phyloP scores from a whole-genome alignment of 1,140 invertebrate genomes.

The Aleiodes sp. region DNA sequence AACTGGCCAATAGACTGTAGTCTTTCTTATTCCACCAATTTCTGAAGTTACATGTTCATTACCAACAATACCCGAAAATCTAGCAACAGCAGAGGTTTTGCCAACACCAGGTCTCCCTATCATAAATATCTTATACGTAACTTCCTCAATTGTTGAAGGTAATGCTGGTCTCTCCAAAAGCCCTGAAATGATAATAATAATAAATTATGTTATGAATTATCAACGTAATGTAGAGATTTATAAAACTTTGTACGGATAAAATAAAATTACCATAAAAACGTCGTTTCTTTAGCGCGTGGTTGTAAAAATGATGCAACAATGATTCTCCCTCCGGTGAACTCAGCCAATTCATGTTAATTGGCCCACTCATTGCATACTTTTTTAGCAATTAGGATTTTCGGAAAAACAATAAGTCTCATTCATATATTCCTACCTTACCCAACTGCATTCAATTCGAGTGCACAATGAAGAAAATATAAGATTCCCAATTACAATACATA shows the following conservation, averaged over 20 bases:
- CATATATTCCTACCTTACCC: no score
- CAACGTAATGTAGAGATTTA: no score
- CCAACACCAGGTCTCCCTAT: conserved; percentile 69
- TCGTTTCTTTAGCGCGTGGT: conserved; percentile 57
- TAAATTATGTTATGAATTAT: neutral
- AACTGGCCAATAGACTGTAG: conserved; percentile 70
- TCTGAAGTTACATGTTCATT: conserved; percentile 61
- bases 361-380: conserved; percentile 37
- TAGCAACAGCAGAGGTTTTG: conserved; percentile 68
- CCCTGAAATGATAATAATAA: conserved; percentile 54
- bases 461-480: no score
- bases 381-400: no score
- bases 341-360: conserved; percentile 62
- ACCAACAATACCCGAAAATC: conserved; percentile 62
- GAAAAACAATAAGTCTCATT: no score
- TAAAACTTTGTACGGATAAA: no score
- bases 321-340: conserved; percentile 63
- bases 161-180: conserved; percentile 68
- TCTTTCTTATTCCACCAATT: conserved; percentile 70
- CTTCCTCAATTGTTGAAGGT: conserved; percentile 66
- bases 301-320: conserved; percentile 62
- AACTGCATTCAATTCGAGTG: no score
- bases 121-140: conserved; percentile 71
- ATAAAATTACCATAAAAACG: conserved; percentile 60
- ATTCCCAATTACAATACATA: no score